These are phyloP conservation scores for Harpagifer antarcticus DNA, from an alignment of 2,797 vertebrate species.

Conservation along the genomic window DNA sequence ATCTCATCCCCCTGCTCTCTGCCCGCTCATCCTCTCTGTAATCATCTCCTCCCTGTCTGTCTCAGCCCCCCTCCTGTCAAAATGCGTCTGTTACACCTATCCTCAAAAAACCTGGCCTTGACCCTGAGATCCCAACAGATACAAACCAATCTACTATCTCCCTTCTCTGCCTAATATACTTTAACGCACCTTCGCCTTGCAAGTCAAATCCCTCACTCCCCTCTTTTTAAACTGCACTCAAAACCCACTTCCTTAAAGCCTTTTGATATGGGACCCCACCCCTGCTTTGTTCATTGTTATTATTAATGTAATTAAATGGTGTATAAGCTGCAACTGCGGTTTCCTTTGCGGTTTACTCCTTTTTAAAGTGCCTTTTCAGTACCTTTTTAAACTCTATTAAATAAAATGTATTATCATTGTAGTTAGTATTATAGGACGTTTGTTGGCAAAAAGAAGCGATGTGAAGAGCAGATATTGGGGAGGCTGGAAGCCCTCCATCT, in stretches of 20 bases:
- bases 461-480: constrained; percentile 14
- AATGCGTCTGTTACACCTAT: background rate
- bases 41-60: background rate
- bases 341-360: no score
- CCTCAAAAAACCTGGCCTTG: background rate
- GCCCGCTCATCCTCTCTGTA: background rate
- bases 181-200: background rate
- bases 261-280: no score
- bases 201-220: background rate
- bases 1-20: background rate
- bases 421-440: background rate
- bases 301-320: no score
- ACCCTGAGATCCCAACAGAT: background rate
- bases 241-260: no score
- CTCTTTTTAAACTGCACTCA: no score
- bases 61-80: background rate
- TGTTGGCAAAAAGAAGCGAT: background rate
- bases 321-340: no score
- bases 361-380: no score
- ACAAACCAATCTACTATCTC: background rate
- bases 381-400: no score
- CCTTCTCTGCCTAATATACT: background rate
- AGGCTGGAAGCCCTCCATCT: background rate
- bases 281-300: no score
- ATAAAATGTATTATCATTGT: no score